Conservation (phyloP, 2,888 invertebrate species). For the Choreutis nemorana region DNA sequence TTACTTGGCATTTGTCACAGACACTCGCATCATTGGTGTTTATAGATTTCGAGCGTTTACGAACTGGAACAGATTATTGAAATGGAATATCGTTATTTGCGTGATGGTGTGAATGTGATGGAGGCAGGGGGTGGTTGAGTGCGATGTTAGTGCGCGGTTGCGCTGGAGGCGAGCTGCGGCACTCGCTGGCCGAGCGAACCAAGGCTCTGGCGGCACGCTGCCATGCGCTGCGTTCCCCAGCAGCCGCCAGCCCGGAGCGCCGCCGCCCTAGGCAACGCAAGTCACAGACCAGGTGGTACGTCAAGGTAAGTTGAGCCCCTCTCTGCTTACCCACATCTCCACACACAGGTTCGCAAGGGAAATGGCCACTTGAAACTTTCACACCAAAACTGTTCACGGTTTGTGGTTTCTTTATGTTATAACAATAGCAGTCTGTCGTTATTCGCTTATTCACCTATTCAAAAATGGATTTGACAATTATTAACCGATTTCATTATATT, state of each 20-base stretch:
- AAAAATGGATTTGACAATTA: too few relatives aligned
- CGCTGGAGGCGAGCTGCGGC: conserved; percentile 52
- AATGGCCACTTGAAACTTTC: too few relatives aligned
- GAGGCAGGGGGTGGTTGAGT: conserved; percentile 34
- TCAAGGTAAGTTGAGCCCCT: conserved; percentile 69
- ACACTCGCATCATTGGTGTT: too few relatives aligned
- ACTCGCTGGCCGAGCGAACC: conserved; percentile 57
- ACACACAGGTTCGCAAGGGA: too few relatives aligned
- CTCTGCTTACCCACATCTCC: too few relatives aligned
- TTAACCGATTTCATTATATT: too few relatives aligned
- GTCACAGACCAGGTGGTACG: conserved; percentile 72
- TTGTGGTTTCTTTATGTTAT: too few relatives aligned
- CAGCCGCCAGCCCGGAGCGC: conserved; percentile 27
- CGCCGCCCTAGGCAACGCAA: conserved; percentile 56
- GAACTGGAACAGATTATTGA: neutral
- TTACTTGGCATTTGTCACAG: too few relatives aligned
- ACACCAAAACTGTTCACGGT: too few relatives aligned
- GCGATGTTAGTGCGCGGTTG: conserved; percentile 58
- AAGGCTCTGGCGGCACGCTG: conserved; percentile 59
- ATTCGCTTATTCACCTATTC: too few relatives aligned
- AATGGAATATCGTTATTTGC: neutral
- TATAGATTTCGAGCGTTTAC: too few relatives aligned
- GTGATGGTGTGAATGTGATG: conserved; percentile 15
- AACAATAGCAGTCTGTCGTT: too few relatives aligned
- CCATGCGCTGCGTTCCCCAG: conserved; percentile 52